Conservation (phyloP, 2,888 invertebrate species). For the Folsomia candida region DNA sequence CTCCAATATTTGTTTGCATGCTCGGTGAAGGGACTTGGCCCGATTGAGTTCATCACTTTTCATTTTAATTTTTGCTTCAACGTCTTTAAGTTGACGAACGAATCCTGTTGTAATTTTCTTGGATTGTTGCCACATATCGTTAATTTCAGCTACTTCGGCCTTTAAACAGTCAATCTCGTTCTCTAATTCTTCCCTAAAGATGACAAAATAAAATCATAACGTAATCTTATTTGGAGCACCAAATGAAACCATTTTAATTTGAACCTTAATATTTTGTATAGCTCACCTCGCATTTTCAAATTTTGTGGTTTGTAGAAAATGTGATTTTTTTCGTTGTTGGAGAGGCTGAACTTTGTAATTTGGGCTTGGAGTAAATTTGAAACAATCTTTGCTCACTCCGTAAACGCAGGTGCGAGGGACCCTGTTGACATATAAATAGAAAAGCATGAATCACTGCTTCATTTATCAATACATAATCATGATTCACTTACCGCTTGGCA, state of each 20-base stretch:
- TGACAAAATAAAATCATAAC: too few species aligned
- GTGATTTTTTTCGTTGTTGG: background rate
- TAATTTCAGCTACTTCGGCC: background rate
- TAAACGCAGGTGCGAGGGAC: background rate
- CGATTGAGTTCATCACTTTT: constrained; percentile 9
- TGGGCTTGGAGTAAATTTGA: constrained; percentile 8
- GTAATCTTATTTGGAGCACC: too few species aligned
- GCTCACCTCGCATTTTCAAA: constrained; percentile 8
- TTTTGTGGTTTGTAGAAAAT: constrained; percentile 7
- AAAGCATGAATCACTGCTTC: background rate
- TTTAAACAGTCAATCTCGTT: background rate
- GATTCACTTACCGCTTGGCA: background rate
- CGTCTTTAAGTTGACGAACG: background rate
- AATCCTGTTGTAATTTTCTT: background rate
- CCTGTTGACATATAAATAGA: background rate
- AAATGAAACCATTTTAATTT: too few species aligned
- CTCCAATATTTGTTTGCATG: background rate
- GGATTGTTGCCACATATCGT: background rate
- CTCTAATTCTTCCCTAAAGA: background rate
- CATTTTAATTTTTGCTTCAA: background rate
- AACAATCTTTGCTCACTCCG: constrained; percentile 7
- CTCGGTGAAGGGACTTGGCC: background rate
- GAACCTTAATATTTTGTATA: background rate
- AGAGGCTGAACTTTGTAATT: background rate
- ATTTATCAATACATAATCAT: background rate